Conservation (phyloP, 2,113 vertebrate genomes). For the Pungitius pungitius region DNA sequence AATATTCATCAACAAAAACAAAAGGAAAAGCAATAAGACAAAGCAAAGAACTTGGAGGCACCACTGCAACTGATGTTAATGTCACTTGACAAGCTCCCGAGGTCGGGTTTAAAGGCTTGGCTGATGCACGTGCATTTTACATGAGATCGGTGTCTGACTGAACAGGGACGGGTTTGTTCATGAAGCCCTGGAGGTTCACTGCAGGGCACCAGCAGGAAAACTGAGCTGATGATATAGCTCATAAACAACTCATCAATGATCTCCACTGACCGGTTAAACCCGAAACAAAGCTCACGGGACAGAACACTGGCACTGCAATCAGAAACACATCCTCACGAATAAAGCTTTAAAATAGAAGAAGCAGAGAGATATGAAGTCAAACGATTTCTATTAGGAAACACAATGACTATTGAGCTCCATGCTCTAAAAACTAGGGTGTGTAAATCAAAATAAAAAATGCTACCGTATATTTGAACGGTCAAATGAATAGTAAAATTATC, state of each 20-base stretch:
- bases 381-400: background rate
- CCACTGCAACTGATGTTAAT: background rate
- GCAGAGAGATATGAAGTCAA: background rate
- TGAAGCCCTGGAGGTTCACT: background rate
- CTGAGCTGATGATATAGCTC: background rate
- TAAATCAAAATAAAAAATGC: too few species aligned
- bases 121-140: slow-evolving; percentile 19
- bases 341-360: too few species aligned
- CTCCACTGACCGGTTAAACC: background rate
- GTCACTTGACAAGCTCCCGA: background rate
- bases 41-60: background rate
- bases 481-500: too few species aligned
- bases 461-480: too few species aligned
- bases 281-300: background rate
- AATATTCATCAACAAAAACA: background rate
- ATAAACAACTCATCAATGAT: background rate
- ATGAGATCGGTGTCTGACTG: slow-evolving; percentile 11
- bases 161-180: slow-evolving; percentile 3
- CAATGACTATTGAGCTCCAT: too few species aligned
- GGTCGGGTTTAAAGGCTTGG: slow-evolving; percentile 3
- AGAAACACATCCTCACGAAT: background rate
- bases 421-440: too few species aligned
- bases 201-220: background rate
- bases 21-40: background rate
- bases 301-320: background rate